A percentile compares a stretch with the other conserved stretches of the same genome.
phyloP scores from a whole-genome alignment of 2,797 vertebrate genomes.

The Limnodromus scolopaceus region DNA sequence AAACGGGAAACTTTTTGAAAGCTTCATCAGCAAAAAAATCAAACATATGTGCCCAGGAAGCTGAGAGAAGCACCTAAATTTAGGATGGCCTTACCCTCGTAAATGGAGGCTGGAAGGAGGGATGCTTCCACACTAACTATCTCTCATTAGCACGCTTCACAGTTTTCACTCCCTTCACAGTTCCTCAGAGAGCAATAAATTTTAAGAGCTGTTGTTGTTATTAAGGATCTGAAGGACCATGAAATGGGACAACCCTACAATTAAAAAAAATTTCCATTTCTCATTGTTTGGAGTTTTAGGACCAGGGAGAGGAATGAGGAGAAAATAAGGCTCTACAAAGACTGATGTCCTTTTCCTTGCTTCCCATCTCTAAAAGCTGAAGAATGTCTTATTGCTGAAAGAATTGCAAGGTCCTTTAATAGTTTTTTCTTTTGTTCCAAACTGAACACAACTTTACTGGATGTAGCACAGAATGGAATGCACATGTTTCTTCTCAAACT shows the following conservation, averaged over 20 bases:
- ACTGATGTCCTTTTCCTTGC: not conserved
- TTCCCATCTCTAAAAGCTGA: not conserved
- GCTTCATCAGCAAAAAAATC: not conserved
- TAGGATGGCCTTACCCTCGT: not conserved
- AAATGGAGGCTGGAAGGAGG: not conserved
- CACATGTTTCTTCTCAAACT: not conserved
- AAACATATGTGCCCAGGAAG: not conserved
- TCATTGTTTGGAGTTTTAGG: not conserved
- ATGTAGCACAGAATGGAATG: not conserved
- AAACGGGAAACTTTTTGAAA: not conserved
- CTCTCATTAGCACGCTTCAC: not conserved
- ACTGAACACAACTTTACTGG: not conserved
- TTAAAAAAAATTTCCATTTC: not conserved
- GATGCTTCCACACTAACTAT: not conserved
- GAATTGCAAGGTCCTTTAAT: not conserved
- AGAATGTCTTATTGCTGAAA: not conserved
- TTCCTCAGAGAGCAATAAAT: not conserved
- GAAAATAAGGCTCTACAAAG: not conserved
- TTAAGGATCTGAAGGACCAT: not conserved
- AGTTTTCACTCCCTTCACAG: not conserved
- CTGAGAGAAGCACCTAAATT: not conserved
- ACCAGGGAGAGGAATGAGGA: accelerated
- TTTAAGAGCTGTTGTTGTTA: not conserved
- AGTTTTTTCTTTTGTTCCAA: too few species aligned
- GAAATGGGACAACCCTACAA: not conserved